Percentiles rank a stretch among this genome's conserved stretches.
Conservation (phyloP, 2,113 vertebrate species). For the Amphiprion ocellaris region DNA sequence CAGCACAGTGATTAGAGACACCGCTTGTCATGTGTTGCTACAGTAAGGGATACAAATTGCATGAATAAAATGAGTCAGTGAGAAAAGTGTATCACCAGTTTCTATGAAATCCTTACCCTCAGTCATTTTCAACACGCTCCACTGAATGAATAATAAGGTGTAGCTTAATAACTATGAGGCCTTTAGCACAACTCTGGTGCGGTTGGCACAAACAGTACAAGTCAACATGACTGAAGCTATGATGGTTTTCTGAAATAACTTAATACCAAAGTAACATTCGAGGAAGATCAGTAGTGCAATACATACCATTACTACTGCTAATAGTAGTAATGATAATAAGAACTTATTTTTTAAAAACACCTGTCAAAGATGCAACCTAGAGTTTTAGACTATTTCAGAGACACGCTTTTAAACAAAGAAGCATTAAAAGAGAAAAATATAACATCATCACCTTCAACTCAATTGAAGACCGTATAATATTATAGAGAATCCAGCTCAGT, state of each 20-base stretch:
- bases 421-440: too few species aligned
- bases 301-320: too few species aligned
- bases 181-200: neutral
- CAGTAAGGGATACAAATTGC: constrained; percentile 21
- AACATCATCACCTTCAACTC: too few species aligned
- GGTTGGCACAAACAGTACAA: neutral
- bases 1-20: neutral
- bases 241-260: too few species aligned
- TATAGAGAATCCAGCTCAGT: too few species aligned
- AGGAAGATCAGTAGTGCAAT: too few species aligned
- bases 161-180: neutral
- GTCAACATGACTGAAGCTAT: neutral
- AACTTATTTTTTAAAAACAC: too few species aligned
- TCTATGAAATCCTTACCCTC: neutral
- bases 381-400: too few species aligned
- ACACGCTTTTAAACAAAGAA: too few species aligned
- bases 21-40: constrained; percentile 33
- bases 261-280: neutral
- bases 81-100: constrained; percentile 3
- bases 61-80: constrained; percentile 18
- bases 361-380: too few species aligned
- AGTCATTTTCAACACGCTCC: neutral
- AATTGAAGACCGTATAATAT: too few species aligned
- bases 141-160: constrained; percentile 6
- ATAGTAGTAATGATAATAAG: too few species aligned